These are phyloP conservation scores for Pollenia labialis DNA, from an alignment of 2,888 invertebrate species.

Conservation along the genomic window DNA sequence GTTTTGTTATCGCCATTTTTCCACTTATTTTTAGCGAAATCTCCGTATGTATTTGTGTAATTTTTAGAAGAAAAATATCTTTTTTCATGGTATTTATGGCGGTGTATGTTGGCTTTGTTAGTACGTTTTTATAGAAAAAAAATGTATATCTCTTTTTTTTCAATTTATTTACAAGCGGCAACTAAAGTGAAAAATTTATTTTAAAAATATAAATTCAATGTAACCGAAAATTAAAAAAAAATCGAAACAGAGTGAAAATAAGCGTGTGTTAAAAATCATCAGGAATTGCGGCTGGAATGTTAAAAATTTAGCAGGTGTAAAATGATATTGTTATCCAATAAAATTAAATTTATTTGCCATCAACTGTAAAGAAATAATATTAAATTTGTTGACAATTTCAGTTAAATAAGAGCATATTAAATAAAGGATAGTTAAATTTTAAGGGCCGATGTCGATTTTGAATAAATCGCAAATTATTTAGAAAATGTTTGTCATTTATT, in stretches of 20 bases:
- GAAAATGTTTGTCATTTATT: too few species aligned
- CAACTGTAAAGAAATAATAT: too few species aligned
- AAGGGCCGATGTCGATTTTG: too few species aligned
- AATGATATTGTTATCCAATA: too few species aligned
- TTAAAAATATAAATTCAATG: slow-evolving; percentile 68
- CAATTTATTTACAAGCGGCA: slow-evolving; percentile 69
- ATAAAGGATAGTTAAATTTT: too few species aligned
- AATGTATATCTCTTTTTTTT: slow-evolving; percentile 36
- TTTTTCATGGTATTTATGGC: neutral
- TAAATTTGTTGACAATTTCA: too few species aligned
- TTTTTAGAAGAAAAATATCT: neutral
- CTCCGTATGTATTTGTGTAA: neutral
- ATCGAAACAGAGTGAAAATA: neutral
- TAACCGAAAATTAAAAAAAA: slow-evolving; percentile 28
- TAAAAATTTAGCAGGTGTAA: neutral
- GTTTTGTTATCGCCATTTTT: slow-evolving; percentile 1
- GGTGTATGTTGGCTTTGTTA: neutral
- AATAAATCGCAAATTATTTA: too few species aligned
- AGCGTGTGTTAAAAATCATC: neutral
- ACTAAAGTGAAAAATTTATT: slow-evolving; percentile 69
- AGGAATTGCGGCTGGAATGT: slow-evolving; percentile 8
- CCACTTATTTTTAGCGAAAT: neutral
- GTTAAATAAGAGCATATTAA: too few species aligned
- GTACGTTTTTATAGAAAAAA: neutral
- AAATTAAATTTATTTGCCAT: too few species aligned